Conservation (phyloP, 2,888 invertebrate genomes). For the Chironomus riparius region DNA sequence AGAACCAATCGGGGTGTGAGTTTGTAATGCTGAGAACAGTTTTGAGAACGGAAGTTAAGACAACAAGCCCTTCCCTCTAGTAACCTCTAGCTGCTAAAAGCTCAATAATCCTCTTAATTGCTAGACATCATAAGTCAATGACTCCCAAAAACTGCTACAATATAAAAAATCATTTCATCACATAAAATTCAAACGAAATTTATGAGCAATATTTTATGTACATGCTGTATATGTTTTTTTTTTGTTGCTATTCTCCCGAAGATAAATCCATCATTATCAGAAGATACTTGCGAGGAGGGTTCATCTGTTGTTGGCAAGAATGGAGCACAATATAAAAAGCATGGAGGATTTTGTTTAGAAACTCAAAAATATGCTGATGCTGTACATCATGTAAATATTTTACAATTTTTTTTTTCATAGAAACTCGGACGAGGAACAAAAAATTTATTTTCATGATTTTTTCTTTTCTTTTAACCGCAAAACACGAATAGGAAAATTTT, state of each 20-base stretch:
- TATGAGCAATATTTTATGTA: background rate
- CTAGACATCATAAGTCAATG: no score
- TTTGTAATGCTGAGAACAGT: no score
- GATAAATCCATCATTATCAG: constrained; percentile 20
- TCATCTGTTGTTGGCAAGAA: constrained; percentile 54
- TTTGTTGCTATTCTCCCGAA: background rate
- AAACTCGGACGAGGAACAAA: background rate
- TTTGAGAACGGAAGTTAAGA: no score
- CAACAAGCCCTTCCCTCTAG: no score
- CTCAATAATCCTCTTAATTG: no score
- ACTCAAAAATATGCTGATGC: constrained; percentile 91
- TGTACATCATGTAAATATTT: constrained; percentile 57
- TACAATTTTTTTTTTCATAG: background rate
- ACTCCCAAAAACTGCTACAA: no score
- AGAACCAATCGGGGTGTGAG: no score
- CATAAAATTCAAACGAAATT: background rate
- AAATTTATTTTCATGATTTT: constrained; percentile 3
- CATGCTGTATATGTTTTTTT: background rate
- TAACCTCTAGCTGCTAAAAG: no score
- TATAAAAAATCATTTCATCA: no score
- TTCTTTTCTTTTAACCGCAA: constrained; percentile 33
- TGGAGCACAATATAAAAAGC: constrained; percentile 60
- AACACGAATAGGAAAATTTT: constrained; percentile 53
- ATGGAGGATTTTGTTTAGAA: constrained; percentile 79
- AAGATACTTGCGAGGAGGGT: constrained; percentile 3